phyloP scores from a whole-genome alignment of 2,888 invertebrate species.

The Chrysodeixis includens region DNA sequence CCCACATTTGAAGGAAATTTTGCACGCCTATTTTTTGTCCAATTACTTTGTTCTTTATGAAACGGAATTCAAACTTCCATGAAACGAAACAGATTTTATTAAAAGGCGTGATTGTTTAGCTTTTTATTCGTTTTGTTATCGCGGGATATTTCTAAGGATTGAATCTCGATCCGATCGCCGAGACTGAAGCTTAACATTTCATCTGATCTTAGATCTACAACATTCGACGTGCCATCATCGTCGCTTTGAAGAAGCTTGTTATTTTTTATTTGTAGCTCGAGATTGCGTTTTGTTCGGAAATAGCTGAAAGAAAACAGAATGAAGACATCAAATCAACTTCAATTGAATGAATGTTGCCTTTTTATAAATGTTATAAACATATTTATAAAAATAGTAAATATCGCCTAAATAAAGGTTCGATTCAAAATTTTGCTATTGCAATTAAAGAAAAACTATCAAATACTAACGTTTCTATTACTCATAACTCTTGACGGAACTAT shows the following conservation, averaged over 20 bases:
- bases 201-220: slow-evolving; percentile 7
- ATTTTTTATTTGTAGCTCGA: slow-evolving; percentile 3
- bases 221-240: neutral
- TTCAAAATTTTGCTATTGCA: neutral
- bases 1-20: too few species aligned
- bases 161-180: neutral
- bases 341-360: neutral
- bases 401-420: too few species aligned
- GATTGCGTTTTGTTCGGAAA: slow-evolving; percentile 5
- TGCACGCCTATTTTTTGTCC: too few species aligned
- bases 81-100: neutral
- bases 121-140: slow-evolving; percentile 2
- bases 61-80: neutral
- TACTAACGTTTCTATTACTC: neutral
- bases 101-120: neutral
- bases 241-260: slow-evolving; percentile 2
- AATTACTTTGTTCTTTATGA: too few species aligned
- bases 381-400: too few species aligned
- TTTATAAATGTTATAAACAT: too few species aligned
- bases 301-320: neutral
- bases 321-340: neutral
- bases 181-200: neutral
- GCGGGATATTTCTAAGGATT: slow-evolving; percentile 4
- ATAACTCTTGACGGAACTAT: neutral
- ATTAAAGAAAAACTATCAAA: neutral